Base-by-base conservation (phyloP, 2,888 invertebrate species). In the Tinea pellionella region DNA sequence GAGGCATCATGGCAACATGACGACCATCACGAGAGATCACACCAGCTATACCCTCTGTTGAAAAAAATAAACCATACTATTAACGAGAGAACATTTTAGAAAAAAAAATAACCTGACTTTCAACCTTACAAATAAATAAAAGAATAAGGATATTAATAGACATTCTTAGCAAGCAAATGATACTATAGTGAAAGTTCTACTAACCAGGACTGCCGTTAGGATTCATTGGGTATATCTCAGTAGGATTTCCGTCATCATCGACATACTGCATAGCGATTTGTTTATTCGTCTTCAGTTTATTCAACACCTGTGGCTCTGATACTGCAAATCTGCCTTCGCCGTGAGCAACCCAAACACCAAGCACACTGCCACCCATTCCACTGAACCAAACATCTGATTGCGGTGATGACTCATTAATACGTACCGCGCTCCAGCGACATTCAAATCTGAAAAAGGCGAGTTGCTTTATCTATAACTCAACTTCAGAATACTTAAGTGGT, bases 1-100 rank as follows among this genome's bases (percentile, higher is more conserved):
- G 99, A 1, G 99, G 99, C 99, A 99, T 99, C 90, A 99, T 91
- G 0, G 98, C 99, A 67, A 98, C 88, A 81, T 99, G 98, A 3
- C 98, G 91, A 0, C 98, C 99, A 83, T 98, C 93, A 0, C 77
- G 71, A 0, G 98, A 98, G 67, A 96, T 94, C 61, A 99, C 81
- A 12, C 94, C 98, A 19, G 98, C 98, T 63, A 97, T 90, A 18
- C 96, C 98, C 67, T 89, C 92, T 89, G 79, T 59, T 65, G 65
- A 63, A 41, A 8, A 47, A 47, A 47, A 16, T 6, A 6, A 37
- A 37, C 64, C n/a, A n/a, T n/a, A 24, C 64, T 61, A 24, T 24
- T 24, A 3, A 24, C 24, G n/a, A n/a, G n/a, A n/a, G n/a, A n/a
- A n/a, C n/a, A n/a, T n/a, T n/a, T n/a, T n/a, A n/a, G n/a, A n/a